Evolutionary conservation across 2,797 vertebrate genomes (phyloP).

Genomic region (Arctocebus calabarensis): DNA sequence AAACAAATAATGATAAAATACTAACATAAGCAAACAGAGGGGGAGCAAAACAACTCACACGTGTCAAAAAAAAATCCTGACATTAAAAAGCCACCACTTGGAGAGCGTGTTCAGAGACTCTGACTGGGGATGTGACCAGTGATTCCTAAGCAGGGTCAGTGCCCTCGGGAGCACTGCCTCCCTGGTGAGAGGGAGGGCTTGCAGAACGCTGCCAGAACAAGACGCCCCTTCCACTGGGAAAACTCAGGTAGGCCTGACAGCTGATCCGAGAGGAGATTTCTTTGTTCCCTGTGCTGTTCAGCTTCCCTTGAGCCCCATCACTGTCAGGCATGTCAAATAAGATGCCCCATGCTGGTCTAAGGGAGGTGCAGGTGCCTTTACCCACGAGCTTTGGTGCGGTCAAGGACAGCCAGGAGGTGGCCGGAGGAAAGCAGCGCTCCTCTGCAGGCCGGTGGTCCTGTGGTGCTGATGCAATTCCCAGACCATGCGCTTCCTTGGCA

Average conservation of each 20-base stretch:
- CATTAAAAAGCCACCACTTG: not conserved
- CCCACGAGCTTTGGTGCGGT: not conserved
- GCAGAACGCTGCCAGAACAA: not conserved
- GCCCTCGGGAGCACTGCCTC: not conserved
- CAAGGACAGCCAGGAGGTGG: too few species aligned
- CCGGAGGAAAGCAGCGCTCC: fast-evolving
- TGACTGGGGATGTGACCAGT: too few species aligned
- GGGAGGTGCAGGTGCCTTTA: fast-evolving
- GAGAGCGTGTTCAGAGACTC: not conserved
- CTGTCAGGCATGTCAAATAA: fast-evolving
- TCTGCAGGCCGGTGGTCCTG: fast-evolving
- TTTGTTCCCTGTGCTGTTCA: not conserved
- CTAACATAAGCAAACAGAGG: not conserved
- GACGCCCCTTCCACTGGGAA: not conserved
- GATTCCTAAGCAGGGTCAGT: fast-evolving
- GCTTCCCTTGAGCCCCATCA: not conserved
- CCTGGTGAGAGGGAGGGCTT: not conserved
- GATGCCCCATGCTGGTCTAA: fast-evolving
- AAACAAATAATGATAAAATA: not conserved
- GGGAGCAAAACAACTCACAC: too few species aligned
- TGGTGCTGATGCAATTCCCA: fast-evolving
- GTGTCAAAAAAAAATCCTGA: not conserved
- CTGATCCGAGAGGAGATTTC: not conserved
- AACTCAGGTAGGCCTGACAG: not conserved
- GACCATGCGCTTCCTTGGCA: not conserved